phyloP scores from a whole-genome alignment of 1,140 invertebrate species.

The Zaprionus inermis region DNA sequence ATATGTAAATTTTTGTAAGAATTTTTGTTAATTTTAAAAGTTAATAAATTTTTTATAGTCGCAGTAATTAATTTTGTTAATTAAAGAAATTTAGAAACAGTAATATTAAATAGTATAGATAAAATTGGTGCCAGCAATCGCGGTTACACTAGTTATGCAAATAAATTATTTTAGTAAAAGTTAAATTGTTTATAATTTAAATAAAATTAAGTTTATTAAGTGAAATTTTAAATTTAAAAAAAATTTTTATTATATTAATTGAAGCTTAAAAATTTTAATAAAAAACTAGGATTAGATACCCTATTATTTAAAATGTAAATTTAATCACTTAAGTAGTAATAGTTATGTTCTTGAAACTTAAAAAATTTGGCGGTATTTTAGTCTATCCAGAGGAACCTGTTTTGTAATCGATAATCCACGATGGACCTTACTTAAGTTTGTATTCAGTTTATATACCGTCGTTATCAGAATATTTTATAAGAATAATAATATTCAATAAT shows the following conservation, averaged over 20 bases:
- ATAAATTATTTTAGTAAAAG: constrained; percentile 59
- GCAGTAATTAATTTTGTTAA: constrained; percentile 76
- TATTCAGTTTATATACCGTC: constrained; percentile 85
- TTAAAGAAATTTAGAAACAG: constrained; percentile 84
- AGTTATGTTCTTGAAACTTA: too few relatives aligned
- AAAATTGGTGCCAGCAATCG: constrained; percentile 73
- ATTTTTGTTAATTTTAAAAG: constrained; percentile 54
- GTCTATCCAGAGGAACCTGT: constrained; percentile 86
- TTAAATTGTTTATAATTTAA: constrained; percentile 51
- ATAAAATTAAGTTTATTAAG: constrained; percentile 64
- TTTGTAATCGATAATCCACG: constrained; percentile 85
- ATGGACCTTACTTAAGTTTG: constrained; percentile 80
- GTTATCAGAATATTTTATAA: constrained; percentile 85
- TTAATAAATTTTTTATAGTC: constrained; percentile 35
- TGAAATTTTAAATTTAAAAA: constrained; percentile 68
- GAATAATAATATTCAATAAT: constrained; percentile 85
- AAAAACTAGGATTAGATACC: too few relatives aligned
- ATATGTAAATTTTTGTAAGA: constrained; percentile 70
- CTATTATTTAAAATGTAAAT: too few relatives aligned
- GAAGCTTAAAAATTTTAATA: constrained; percentile 60
- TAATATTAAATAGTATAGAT: constrained; percentile 63
- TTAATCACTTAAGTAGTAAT: too few relatives aligned
- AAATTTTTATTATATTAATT: constrained; percentile 32
- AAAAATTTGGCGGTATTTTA: too few relatives aligned
- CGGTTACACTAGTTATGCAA: constrained; percentile 64